Evolutionary conservation across 2,113 vertebrate species (phyloP).

Genomic region (Carollia perspicillata): DNA sequence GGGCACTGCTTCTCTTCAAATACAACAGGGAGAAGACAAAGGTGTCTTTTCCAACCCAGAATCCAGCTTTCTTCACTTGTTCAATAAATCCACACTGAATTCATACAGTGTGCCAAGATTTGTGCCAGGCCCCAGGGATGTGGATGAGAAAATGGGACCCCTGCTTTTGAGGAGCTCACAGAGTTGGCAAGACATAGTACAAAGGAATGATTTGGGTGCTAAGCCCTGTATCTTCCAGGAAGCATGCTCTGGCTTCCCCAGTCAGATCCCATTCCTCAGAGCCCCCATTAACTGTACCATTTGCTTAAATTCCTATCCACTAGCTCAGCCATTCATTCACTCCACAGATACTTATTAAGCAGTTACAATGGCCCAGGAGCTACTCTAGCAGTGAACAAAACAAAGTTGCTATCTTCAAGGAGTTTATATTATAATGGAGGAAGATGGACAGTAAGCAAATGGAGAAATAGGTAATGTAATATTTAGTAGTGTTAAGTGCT

Average conservation of each 20-base stretch:
- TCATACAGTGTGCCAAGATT: neutral
- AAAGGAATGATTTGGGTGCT: neutral
- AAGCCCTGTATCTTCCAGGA: neutral
- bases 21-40: neutral
- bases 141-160: neutral
- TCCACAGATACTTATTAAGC: neutral
- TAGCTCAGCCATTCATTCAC: neutral
- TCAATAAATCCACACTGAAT: neutral
- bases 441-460: neutral
- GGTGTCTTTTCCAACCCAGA: neutral
- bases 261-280: neutral
- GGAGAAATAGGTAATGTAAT: neutral
- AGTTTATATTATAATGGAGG: neutral
- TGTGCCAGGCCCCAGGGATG: neutral
- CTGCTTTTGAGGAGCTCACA: neutral
- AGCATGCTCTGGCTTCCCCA: neutral
- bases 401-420: neutral
- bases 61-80: neutral
- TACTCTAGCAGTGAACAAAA: neutral
- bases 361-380: neutral
- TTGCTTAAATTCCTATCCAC: neutral
- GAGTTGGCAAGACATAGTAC: neutral
- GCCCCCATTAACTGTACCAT: neutral
- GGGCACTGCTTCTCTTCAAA: neutral
- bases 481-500: neutral